These are phyloP conservation scores for Drosophila rhopaloa DNA, from an alignment of 1,140 invertebrate genomes.

Conservation along the genomic window DNA sequence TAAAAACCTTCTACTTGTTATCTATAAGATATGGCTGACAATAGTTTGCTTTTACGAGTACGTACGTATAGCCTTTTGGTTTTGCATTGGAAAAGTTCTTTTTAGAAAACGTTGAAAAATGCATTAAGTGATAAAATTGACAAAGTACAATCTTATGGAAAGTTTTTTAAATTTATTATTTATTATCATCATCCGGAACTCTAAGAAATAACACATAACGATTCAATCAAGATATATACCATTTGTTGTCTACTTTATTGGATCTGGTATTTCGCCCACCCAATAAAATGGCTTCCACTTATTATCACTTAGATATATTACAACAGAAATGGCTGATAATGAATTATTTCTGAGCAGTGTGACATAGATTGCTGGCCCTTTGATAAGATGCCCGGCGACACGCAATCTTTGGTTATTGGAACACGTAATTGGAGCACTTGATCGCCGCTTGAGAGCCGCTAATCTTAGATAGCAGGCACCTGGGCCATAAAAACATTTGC, in stretches of 20 bases:
- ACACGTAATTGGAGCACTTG: constrained; percentile 63
- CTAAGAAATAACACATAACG: background rate
- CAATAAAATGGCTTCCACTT: constrained; percentile 4
- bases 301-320: constrained; percentile 17
- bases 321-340: constrained; percentile 10
- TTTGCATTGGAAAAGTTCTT: background rate
- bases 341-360: constrained; percentile 6
- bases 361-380: constrained; percentile 28
- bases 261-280: background rate
- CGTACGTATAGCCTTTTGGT: background rate
- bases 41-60: background rate
- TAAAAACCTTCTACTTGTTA: background rate
- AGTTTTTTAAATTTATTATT: constrained; percentile 1
- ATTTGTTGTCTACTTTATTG: constrained; percentile 13
- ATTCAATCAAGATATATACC: constrained; percentile 12
- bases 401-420: constrained; percentile 48
- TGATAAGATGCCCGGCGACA: constrained; percentile 53
- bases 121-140: background rate
- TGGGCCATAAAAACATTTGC: constrained; percentile 34
- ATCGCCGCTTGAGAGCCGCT: constrained; percentile 22
- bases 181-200: background rate
- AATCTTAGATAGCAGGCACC: constrained; percentile 29
- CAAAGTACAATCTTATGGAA: constrained; percentile 1
- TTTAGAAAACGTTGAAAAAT: background rate
- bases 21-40: background rate